Conservation (phyloP, 2,888 invertebrate species). For the Lycia hirtaria region DNA sequence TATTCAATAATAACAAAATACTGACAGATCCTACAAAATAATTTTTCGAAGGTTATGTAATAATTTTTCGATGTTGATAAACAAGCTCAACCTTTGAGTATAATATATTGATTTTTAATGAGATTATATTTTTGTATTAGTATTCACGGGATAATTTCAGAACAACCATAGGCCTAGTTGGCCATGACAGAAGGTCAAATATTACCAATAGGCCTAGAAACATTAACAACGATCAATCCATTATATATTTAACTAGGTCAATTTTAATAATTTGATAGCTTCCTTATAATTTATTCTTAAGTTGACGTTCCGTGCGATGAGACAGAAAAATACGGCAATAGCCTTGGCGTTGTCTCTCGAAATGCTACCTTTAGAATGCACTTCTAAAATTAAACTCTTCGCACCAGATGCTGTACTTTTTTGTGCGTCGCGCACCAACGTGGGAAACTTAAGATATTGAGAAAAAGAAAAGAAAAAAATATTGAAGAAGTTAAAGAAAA, state of each 20-base stretch:
- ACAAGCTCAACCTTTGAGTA: background rate
- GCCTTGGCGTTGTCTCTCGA: no score
- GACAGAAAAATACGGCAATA: no score
- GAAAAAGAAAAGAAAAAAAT: conserved; percentile 51
- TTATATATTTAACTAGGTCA: conserved; percentile 32
- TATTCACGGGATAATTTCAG: background rate
- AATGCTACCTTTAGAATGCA: no score
- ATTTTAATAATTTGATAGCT: conserved; percentile 56
- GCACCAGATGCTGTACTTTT: conserved; percentile 76
- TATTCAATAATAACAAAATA: background rate
- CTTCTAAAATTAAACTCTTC: conserved; percentile 70
- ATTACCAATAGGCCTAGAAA: conserved; percentile 3
- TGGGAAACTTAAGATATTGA: conserved; percentile 17
- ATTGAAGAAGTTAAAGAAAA: conserved; percentile 55
- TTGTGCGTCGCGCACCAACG: conserved; percentile 61
- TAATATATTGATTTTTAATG: background rate
- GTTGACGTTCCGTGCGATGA: no score
- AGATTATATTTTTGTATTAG: background rate
- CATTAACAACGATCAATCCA: conserved; percentile 32
- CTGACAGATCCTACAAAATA: background rate
- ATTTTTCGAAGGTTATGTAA: no score
- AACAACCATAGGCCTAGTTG: conserved; percentile 5
- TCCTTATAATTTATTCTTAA: conserved; percentile 40
- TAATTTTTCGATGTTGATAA: background rate
- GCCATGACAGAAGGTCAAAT: conserved; percentile 9